Evolutionary conservation across 1,140 invertebrate species (phyloP).

Genomic region (Cherax quadricarinatus): DNA sequence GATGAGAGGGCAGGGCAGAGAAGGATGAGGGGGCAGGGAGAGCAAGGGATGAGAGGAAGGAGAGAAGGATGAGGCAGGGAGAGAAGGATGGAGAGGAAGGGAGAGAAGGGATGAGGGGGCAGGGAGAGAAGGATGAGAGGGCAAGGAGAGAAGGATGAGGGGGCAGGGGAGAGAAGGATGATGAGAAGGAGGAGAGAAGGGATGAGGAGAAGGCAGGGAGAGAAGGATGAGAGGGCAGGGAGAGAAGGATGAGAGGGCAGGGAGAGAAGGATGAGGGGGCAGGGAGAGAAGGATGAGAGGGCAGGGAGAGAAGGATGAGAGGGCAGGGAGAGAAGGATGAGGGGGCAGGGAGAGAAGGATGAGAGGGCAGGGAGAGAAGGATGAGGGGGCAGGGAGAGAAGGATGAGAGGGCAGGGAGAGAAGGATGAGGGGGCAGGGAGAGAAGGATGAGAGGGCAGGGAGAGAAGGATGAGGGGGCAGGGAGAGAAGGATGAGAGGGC

Average conservation of each 20-base stretch:
- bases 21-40: neutral
- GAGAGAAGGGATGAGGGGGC: neutral
- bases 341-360: neutral
- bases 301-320: neutral
- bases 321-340: neutral
- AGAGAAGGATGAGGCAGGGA: neutral
- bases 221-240: neutral
- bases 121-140: neutral
- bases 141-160: neutral
- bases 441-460: no score
- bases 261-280: neutral
- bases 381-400: neutral
- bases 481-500: no score
- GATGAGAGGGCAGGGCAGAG: neutral
- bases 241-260: neutral
- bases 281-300: neutral
- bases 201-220: neutral
- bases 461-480: no score
- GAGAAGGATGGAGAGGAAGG: neutral
- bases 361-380: neutral
- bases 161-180: neutral
- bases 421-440: no score
- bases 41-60: no score
- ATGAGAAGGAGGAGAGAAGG: no score
- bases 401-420: neutral